These are phyloP conservation scores for Pinctada fucata DNA, from an alignment of 2,888 invertebrate genomes.

Conservation along the genomic window DNA sequence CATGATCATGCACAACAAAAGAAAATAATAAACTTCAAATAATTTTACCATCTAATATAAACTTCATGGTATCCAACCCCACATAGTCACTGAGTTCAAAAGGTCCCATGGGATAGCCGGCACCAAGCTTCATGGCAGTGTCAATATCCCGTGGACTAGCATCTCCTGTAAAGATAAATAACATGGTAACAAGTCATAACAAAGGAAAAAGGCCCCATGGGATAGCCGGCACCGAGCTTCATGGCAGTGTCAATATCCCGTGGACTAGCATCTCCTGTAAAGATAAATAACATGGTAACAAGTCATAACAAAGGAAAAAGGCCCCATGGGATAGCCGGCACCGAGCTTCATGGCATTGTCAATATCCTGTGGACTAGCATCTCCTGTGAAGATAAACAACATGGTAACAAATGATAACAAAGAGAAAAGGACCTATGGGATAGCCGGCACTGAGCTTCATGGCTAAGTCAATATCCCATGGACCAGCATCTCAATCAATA, in stretches of 20 bases:
- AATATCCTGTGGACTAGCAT: constrained; percentile 85
- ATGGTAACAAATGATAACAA: no score
- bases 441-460: constrained; percentile 91
- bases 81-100: constrained; percentile 90
- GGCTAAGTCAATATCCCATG: constrained; percentile 89
- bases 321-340: constrained; percentile 91
- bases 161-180: constrained; percentile 76
- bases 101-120: constrained; percentile 91
- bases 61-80: constrained; percentile 87
- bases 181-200: no score
- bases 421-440: constrained; percentile 90
- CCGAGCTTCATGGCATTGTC: constrained; percentile 94
- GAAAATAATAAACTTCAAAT: no score
- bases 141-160: constrained; percentile 88
- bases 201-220: constrained; percentile 89
- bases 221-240: constrained; percentile 89
- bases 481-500: constrained; percentile 79
- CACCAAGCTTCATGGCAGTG: constrained; percentile 92
- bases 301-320: constrained; percentile 81
- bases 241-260: constrained; percentile 91
- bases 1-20: no score
- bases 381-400: constrained; percentile 72
- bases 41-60: constrained; percentile 84
- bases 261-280: constrained; percentile 81
- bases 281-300: not conserved